A percentile compares a stretch with the other conserved stretches of the same genome.
Conservation (phyloP, 2,888 invertebrate genomes). For the Rhabditoides inermis region DNA sequence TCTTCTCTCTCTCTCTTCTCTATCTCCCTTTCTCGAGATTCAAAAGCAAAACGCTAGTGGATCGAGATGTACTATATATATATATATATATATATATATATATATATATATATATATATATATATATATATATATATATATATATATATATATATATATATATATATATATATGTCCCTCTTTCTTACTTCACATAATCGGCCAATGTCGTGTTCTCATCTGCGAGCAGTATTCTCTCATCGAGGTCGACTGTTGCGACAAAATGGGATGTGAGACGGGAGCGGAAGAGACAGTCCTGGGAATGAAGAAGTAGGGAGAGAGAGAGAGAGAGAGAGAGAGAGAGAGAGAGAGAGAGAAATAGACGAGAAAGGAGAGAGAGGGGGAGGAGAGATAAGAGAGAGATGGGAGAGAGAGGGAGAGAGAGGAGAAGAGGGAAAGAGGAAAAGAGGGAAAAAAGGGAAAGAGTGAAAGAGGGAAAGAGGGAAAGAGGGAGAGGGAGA, state of each 20-base stretch:
- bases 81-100: too few species aligned
- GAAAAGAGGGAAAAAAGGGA: not conserved
- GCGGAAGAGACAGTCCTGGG: not conserved
- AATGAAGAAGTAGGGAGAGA: constrained; percentile 1
- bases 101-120: too few species aligned
- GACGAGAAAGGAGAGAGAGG: not conserved
- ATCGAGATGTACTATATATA: too few species aligned
- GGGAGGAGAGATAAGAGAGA: not conserved
- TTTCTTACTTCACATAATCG: too few species aligned
- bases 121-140: too few species aligned
- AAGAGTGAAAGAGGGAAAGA: not conserved
- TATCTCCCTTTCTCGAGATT: constrained; percentile 1
- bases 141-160: too few species aligned
- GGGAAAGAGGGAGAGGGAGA: not conserved
- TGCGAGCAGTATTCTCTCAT: too few species aligned
- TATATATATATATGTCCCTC: too few species aligned
- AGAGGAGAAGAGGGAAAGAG: not conserved
- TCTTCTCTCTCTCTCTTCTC: constrained; percentile 5
- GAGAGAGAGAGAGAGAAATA: not conserved
- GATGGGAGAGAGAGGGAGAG: not conserved
- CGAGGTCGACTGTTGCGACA: too few species aligned
- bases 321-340: not conserved
- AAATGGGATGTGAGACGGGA: too few species aligned
- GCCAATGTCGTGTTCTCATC: too few species aligned
- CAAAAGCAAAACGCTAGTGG: too few species aligned